phyloP scores from a whole-genome alignment of 2,797 vertebrate genomes.

The Acridotheres tristis region DNA sequence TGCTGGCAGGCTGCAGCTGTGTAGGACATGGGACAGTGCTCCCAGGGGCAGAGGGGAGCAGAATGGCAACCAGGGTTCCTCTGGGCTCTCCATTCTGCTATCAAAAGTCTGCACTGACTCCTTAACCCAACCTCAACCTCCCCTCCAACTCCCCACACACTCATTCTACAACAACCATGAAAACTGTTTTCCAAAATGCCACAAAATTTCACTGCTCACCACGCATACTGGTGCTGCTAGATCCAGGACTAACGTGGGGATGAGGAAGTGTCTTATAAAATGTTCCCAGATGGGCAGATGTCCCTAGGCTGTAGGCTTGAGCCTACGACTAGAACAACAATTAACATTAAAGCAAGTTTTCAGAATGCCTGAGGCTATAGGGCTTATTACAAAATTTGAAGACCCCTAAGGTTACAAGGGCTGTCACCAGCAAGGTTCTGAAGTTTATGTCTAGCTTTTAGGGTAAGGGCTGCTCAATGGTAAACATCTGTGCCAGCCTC shows the following conservation, averaged over 20 bases:
- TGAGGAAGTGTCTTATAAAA: not conserved
- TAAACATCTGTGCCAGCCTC: not conserved
- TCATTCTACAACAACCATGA: not conserved
- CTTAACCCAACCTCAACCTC: not conserved
- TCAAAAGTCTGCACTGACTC: not conserved
- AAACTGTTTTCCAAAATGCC: not conserved
- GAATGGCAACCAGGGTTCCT: not conserved
- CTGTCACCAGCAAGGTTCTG: not conserved
- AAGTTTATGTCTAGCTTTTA: not conserved
- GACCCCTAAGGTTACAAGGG: not conserved
- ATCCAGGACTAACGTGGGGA: not conserved
- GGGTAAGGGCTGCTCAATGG: not conserved
- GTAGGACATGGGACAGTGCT: not conserved
- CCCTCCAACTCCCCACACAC: not conserved
- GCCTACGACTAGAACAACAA: not conserved
- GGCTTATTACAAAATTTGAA: not conserved
- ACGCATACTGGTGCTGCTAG: rapidly evolving
- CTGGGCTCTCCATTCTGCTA: not conserved
- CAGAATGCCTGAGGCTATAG: not conserved
- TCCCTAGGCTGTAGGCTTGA: not conserved
- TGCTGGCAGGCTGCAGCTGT: not conserved
- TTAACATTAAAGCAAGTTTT: not conserved
- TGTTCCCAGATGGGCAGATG: not conserved
- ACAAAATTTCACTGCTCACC: not conserved
- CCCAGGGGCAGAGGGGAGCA: not conserved